Evolutionary conservation across 2,113 vertebrate genomes (phyloP), one percentile per base, ranked within the genome.

Genomic region (Panurus biarmicus): DNA sequence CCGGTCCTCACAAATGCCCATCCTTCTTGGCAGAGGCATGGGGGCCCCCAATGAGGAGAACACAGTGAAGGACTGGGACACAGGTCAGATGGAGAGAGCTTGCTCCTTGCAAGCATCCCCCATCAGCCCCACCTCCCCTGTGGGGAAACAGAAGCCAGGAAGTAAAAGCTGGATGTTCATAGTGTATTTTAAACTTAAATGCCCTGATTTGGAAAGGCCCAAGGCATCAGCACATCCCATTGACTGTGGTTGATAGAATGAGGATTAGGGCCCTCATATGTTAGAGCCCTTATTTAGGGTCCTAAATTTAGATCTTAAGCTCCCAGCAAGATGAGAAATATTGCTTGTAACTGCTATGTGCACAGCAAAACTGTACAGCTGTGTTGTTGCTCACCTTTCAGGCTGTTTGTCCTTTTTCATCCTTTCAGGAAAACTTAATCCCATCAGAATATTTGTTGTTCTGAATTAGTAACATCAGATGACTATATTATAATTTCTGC

Each of bases 1-100:
- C 9, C 74, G n/a, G 26, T 58, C 36, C 12, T 1, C 2, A 5
- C 38, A 17, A 64, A 38, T 71, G 29, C 17, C 25, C 0, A 0
- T 33, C 3, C 2, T 19, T 51, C 35, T 64, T 3, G 0, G 19
- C 40, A 75, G 48, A 65, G 14, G 15, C 28, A 10, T 14, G 9
- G 13, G 14, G 19, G 29, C 31, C 20, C 9, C 13, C 57, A 24
- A 2, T 1, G 1, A 53, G 57, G 61, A 48, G 36, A 69, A 35
- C 12, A 25, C 48, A 71, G 13, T 4, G 35, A 71, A 78, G 40
- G 20, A 36, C n/a, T 64, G n/a, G 20, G 36, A 54, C 40, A 17
- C 16, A 51, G 11, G 15, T 79, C 36, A 67, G n/a, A 14, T 33
- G 20, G 67, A 73, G 12, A 65, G 21, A 60, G 5, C 23, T 57